phyloP scores from a whole-genome alignment of 2,888 invertebrate species.

The Luperina testacea region DNA sequence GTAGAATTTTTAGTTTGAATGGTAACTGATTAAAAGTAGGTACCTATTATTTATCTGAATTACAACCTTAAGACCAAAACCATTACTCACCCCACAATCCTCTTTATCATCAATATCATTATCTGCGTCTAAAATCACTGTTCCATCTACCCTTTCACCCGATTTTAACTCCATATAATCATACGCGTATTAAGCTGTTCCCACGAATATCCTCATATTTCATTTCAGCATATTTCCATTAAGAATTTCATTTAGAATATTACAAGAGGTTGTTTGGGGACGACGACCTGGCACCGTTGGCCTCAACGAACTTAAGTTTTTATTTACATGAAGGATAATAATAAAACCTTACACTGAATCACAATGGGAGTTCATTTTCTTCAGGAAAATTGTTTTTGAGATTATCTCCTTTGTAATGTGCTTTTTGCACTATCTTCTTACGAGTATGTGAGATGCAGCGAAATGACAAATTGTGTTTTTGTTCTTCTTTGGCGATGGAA shows the following conservation, averaged over 20 bases:
- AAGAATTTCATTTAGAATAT: slow-evolving; percentile 66
- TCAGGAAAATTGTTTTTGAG: slow-evolving; percentile 63
- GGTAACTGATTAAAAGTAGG: neutral
- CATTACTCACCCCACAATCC: neutral
- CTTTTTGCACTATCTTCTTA: slow-evolving; percentile 52
- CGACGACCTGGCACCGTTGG: slow-evolving; percentile 49
- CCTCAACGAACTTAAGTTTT: slow-evolving; percentile 55
- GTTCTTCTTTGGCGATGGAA: slow-evolving; percentile 6
- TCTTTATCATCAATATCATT: slow-evolving; percentile 16
- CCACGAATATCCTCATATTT: slow-evolving; percentile 47
- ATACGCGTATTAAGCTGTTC: slow-evolving; percentile 50
- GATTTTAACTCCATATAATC: slow-evolving; percentile 50
- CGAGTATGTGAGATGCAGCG: slow-evolving; percentile 49
- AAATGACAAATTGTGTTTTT: slow-evolving; percentile 55
- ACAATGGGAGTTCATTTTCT: slow-evolving; percentile 63
- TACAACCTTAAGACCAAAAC: neutral
- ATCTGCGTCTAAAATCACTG: slow-evolving; percentile 27
- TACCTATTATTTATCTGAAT: neutral
- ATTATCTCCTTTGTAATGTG: slow-evolving; percentile 50
- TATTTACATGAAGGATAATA: slow-evolving; percentile 62
- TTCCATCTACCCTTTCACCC: slow-evolving; percentile 24
- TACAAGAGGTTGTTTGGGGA: slow-evolving; percentile 60
- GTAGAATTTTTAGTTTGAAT: neutral
- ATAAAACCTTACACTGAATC: slow-evolving; percentile 61
- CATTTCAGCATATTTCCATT: slow-evolving; percentile 60